Conservation (phyloP, 2,113 vertebrate genomes). For the Rousettus leschenaultii region DNA sequence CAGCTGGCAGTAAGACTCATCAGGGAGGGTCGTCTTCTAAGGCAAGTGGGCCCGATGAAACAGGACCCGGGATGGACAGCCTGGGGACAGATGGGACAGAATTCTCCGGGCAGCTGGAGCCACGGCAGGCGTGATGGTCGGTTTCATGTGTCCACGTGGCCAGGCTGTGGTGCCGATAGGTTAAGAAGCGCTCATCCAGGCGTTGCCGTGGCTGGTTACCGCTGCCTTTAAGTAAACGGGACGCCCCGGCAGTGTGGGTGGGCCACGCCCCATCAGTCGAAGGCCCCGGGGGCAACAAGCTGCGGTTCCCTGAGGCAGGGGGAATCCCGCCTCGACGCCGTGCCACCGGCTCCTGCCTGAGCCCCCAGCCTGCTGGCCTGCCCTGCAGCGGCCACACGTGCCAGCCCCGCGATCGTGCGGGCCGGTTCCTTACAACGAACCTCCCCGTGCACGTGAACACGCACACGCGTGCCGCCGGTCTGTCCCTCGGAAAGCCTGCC, state of each 20-base stretch:
- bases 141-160: not conserved
- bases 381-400: not conserved
- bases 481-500: not conserved
- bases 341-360: not conserved
- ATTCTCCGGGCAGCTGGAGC: not conserved
- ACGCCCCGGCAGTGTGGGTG: no score
- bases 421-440: not conserved
- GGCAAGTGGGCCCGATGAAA: not conserved
- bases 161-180: not conserved
- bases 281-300: not conserved
- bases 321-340: not conserved
- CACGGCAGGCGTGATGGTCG: not conserved
- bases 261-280: no score
- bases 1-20: no score
- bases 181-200: no score
- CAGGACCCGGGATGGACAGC: accelerated
- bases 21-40: not conserved
- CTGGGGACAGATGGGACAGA: not conserved
- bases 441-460: accelerated
- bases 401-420: accelerated
- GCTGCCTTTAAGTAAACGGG: not conserved
- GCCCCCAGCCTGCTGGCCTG: no score
- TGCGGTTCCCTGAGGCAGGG: not conserved
- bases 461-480: no score
- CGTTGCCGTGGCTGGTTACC: not conserved